Conservation (phyloP, 1,140 invertebrate species). For the Drosophila repleta region DNA sequence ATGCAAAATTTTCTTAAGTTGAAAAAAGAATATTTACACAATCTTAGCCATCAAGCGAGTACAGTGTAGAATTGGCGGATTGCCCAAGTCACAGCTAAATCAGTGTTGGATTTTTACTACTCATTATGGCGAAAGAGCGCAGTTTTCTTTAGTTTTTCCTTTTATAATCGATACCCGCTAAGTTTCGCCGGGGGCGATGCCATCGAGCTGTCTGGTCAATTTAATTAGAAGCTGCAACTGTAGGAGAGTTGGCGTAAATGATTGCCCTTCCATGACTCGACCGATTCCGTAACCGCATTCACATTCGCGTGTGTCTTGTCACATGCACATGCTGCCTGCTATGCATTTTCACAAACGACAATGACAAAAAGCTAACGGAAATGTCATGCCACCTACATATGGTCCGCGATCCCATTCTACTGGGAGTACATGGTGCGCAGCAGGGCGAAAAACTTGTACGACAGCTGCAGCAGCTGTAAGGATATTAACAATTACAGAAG, state of each 20-base stretch:
- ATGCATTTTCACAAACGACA: neutral
- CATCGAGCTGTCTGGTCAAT: slow-evolving; percentile 50
- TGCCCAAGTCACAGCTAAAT: slow-evolving; percentile 25
- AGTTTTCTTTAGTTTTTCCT: neutral
- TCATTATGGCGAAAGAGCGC: slow-evolving; percentile 46
- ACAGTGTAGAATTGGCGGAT: neutral
- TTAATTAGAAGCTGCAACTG: slow-evolving; percentile 71
- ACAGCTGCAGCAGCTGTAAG: slow-evolving; percentile 59
- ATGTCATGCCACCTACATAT: neutral
- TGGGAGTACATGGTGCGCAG: slow-evolving; percentile 67
- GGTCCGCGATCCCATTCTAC: slow-evolving; percentile 6
- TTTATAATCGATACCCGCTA: slow-evolving; percentile 19
- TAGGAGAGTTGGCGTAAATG: slow-evolving; percentile 68
- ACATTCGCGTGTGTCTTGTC: slow-evolving; percentile 39
- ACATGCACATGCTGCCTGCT: slow-evolving; percentile 44
- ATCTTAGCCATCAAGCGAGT: neutral
- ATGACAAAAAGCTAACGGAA: slow-evolving; percentile 6
- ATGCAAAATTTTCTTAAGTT: no score
- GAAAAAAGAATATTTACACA: neutral
- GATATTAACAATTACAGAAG: neutral
- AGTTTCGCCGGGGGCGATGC: slow-evolving; percentile 11
- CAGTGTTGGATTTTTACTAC: slow-evolving; percentile 52
- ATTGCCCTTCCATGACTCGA: slow-evolving; percentile 67
- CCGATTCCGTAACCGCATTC: slow-evolving; percentile 37
- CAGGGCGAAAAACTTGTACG: slow-evolving; percentile 69